phyloP scores from a whole-genome alignment of 2,888 invertebrate species.

The Oscheius onirici region DNA sequence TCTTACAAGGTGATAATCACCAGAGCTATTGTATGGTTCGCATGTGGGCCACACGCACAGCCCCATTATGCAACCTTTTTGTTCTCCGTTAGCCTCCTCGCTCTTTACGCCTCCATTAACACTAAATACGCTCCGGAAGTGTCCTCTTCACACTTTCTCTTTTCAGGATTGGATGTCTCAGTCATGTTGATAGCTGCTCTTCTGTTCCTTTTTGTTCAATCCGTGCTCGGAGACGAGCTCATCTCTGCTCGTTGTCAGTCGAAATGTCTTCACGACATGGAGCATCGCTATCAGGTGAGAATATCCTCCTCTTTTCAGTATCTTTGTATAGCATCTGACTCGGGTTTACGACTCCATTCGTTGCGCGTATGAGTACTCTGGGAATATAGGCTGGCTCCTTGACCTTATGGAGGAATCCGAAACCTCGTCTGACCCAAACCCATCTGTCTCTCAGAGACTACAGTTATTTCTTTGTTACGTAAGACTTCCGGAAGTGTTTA shows the following conservation, averaged over 20 bases:
- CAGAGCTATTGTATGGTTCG: conserved; percentile 21
- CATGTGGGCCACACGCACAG: conserved; percentile 22
- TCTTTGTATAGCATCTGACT: neutral
- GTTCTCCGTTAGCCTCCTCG: conserved; percentile 28
- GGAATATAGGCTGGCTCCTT: conserved; percentile 22
- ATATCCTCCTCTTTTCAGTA: neutral
- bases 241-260: conserved; percentile 65
- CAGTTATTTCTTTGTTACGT: conserved; percentile 27
- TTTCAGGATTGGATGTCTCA: neutral
- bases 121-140: conserved; percentile 18
- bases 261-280: conserved; percentile 64
- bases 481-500: conserved; percentile 34
- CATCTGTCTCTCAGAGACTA: conserved; percentile 15
- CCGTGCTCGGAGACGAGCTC: conserved; percentile 48
- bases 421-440: conserved; percentile 10
- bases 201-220: conserved; percentile 8
- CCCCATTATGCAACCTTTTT: conserved; percentile 32
- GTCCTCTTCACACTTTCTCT: conserved; percentile 6
- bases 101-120: conserved; percentile 11
- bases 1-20: conserved; percentile 32
- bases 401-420: conserved; percentile 8
- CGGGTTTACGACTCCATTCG: conserved; percentile 28
- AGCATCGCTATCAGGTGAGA: conserved; percentile 57
- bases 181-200: neutral
- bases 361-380: conserved; percentile 31